Evolutionary conservation across 2,888 invertebrate genomes (phyloP).

Genomic region (Trissolcus japonicus): DNA sequence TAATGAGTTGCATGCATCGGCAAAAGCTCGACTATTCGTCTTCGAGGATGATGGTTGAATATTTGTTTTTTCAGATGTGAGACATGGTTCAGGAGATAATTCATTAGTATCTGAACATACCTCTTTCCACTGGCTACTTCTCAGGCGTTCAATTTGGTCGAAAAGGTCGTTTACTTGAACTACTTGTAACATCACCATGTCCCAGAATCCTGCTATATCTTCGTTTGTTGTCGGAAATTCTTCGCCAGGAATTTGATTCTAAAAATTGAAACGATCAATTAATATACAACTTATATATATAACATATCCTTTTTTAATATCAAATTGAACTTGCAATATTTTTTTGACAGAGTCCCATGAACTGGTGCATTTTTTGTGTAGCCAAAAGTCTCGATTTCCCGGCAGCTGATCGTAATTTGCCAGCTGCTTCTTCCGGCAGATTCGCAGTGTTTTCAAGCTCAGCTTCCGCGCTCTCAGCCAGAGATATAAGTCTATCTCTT

Average conservation of each 20-base stretch:
- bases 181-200: constrained; percentile 96
- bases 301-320: neutral
- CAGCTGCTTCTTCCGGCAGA: constrained; percentile 87
- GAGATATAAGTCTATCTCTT: constrained; percentile 82
- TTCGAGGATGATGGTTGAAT: neutral
- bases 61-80: neutral
- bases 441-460: constrained; percentile 82
- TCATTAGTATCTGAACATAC: constrained; percentile 69
- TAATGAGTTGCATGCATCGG: constrained; percentile 5
- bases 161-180: constrained; percentile 89
- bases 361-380: constrained; percentile 96
- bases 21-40: constrained; percentile 38
- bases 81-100: too few species aligned
- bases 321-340: constrained; percentile 79
- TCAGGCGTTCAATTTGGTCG: constrained; percentile 81
- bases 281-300: neutral
- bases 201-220: constrained; percentile 98
- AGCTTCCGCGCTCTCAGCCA: constrained; percentile 83
- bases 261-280: constrained; percentile 13
- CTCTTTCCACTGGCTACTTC: constrained; percentile 83
- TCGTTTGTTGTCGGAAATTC: constrained; percentile 91
- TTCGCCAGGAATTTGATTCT: constrained; percentile 84
- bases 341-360: constrained; percentile 86
- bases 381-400: constrained; percentile 94
- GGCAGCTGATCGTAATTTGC: constrained; percentile 89